These are phyloP conservation scores for Serranus cabrilla DNA, from an alignment of 2,797 vertebrate species.

Conservation along the genomic window DNA sequence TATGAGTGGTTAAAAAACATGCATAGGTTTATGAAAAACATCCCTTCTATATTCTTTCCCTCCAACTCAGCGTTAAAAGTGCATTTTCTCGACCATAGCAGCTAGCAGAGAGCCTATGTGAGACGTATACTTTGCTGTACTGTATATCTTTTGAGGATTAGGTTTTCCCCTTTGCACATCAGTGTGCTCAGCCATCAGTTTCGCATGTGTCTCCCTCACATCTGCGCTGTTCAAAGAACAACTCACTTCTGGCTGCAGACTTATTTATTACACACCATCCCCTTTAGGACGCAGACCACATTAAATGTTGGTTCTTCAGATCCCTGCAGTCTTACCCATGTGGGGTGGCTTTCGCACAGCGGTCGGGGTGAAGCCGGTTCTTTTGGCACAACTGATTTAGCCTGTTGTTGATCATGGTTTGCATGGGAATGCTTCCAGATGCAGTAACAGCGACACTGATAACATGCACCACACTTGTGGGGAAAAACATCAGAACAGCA, in stretches of 20 bases:
- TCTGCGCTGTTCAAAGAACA: constrained; percentile 62
- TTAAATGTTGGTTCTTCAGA: constrained; percentile 71
- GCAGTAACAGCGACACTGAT: constrained; percentile 43
- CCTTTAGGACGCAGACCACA: constrained; percentile 71
- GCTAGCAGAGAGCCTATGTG: neutral
- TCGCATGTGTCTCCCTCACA: constrained; percentile 63
- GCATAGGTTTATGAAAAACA: constrained; percentile 10
- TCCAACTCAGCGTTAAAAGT: neutral
- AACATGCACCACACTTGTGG: constrained; percentile 30
- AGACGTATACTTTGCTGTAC: constrained; percentile 14
- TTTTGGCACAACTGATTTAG: constrained; percentile 65
- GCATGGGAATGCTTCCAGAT: constrained; percentile 74
- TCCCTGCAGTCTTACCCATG: constrained; percentile 68
- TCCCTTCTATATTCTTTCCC: neutral
- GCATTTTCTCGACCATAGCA: constrained; percentile 9
- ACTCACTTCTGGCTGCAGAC: constrained; percentile 48
- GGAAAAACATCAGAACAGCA: constrained; percentile 26
- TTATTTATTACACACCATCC: constrained; percentile 67
- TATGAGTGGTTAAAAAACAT: constrained; percentile 10
- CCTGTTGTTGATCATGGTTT: constrained; percentile 70
- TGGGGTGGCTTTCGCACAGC: constrained; percentile 58
- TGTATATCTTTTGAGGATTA: constrained; percentile 28
- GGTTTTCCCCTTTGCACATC: constrained; percentile 36
- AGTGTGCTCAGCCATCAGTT: constrained; percentile 52
- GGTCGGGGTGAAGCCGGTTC: constrained; percentile 45